Base-by-base conservation (phyloP, 2,888 invertebrate genomes). In the Limnephilus lunatus region DNA sequence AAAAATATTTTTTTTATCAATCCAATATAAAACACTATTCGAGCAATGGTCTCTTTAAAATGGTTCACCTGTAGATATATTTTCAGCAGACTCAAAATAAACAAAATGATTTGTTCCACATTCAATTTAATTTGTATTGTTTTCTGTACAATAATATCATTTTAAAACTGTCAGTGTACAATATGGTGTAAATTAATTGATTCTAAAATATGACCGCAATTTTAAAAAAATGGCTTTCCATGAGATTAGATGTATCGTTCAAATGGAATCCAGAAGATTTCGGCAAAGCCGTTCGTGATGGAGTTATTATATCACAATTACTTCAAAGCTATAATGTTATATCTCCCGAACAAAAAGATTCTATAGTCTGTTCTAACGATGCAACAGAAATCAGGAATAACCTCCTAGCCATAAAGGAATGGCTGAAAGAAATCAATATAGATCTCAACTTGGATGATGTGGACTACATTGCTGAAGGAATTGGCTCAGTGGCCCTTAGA, bases 251-350 rank as follows among this genome's bases (percentile, higher is more conserved):
- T 31, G 94, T 96, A 89, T 95, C 96, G 19, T 95, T 97, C 91
- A 96, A 96, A 94, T 96, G 96, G 95, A 95, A 95, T 81, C 95
- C 96, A 0, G 95, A 96, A 81, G 95, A 96, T 68, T 97, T 97
- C 94, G 97, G 96, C 39, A 95, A 95, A 68, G 95, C 96, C 94
- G 96, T 97, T 94, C 96, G 95, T 94, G 97, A 97, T 94, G 97
- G 97, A 0, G 95, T 95, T 88, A 94, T 97, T 1, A 94, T 97
- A 91, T 96, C 97, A 0, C 95, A 96, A 94, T 95, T 97, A 19
- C 95, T 97, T 31, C 95, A 95, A 92, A 96, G 96, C 94, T 97
- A 97, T 94, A 95, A 96, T 88, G 95, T 97, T 12, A 97, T 97
- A 85, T 96, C 95, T 87, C 95, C 96, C 19, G 96, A 96, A 90